Evolutionary conservation across 2,888 invertebrate species (phyloP).

Genomic region (Camponotus fellah): DNA sequence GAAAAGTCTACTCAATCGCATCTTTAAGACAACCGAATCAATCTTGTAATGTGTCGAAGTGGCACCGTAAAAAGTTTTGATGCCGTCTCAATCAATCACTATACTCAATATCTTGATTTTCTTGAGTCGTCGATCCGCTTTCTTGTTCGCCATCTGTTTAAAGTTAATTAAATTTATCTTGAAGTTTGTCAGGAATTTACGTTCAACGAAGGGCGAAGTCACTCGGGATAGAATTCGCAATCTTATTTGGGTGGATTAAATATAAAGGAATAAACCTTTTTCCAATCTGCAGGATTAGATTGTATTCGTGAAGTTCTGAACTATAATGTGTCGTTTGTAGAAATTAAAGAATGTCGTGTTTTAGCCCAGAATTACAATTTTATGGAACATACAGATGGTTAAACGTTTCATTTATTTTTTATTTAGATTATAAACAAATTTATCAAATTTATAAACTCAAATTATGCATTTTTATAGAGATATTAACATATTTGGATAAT

Average conservation of each 20-base stretch:
- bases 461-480: neutral
- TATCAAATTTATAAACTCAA: neutral
- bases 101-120: constrained; percentile 16
- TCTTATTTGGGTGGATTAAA: constrained; percentile 3
- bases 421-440: neutral
- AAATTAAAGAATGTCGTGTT: neutral
- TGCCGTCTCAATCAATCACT: constrained; percentile 8
- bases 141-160: constrained; percentile 1
- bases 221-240: neutral
- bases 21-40: constrained; percentile 17
- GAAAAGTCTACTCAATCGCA: neutral
- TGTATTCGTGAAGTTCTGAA: neutral
- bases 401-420: constrained; percentile 5
- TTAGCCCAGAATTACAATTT: neutral
- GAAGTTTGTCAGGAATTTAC: constrained; percentile 37
- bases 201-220: neutral
- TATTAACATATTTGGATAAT: neutral
- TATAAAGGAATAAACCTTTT: neutral
- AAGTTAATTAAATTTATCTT: constrained; percentile 47
- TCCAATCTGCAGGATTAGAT: neutral
- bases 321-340: neutral
- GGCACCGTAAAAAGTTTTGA: constrained; percentile 34
- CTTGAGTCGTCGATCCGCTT: neutral
- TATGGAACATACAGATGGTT: neutral
- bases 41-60: constrained; percentile 44